These are phyloP conservation scores for Diloba caeruleocephala DNA, from an alignment of 2,888 invertebrate species.

Conservation along the genomic window DNA sequence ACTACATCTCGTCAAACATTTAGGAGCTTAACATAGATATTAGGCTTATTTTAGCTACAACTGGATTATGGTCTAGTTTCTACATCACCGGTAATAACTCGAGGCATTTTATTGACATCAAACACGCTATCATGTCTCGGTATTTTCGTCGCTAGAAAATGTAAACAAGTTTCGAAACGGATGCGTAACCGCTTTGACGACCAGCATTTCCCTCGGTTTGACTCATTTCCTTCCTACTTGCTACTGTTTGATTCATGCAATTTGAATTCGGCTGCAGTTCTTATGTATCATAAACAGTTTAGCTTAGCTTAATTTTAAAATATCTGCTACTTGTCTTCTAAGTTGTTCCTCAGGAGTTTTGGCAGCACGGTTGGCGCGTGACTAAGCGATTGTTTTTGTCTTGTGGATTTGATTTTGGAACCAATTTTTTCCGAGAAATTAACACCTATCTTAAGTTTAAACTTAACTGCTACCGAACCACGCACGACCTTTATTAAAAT, in stretches of 20 bases:
- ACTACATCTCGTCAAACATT: constrained; percentile 8
- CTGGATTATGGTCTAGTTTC: constrained; percentile 33
- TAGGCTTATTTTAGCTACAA: constrained; percentile 16
- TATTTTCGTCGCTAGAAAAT: constrained; percentile 14
- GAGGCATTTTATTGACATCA: constrained; percentile 38
- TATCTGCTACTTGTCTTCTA: not conserved
- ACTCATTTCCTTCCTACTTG: constrained; percentile 39
- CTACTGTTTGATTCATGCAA: constrained; percentile 13
- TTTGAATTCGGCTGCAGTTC: constrained; percentile 33
- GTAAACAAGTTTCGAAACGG: constrained; percentile 22
- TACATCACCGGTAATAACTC: constrained; percentile 20
- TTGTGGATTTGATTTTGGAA: too few relatives aligned
- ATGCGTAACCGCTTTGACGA: constrained; percentile 8
- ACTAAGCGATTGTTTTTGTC: too few relatives aligned
- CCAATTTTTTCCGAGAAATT: constrained; percentile 23
- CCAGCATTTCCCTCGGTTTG: constrained; percentile 28
- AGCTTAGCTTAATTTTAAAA: constrained; percentile 20
- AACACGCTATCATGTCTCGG: constrained; percentile 31
- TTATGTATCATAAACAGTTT: constrained; percentile 20
- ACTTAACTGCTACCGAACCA: constrained; percentile 27
- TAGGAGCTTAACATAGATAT: constrained; percentile 15
- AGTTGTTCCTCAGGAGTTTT: not conserved
- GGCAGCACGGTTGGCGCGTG: constrained; percentile 2
- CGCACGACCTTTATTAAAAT: constrained; percentile 43
- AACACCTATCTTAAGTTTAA: constrained; percentile 22